Evolutionary conservation across 2,797 vertebrate species (phyloP), one percentile per base, ranked within the genome.

Genomic region (Acestrorhynchus altus): DNA sequence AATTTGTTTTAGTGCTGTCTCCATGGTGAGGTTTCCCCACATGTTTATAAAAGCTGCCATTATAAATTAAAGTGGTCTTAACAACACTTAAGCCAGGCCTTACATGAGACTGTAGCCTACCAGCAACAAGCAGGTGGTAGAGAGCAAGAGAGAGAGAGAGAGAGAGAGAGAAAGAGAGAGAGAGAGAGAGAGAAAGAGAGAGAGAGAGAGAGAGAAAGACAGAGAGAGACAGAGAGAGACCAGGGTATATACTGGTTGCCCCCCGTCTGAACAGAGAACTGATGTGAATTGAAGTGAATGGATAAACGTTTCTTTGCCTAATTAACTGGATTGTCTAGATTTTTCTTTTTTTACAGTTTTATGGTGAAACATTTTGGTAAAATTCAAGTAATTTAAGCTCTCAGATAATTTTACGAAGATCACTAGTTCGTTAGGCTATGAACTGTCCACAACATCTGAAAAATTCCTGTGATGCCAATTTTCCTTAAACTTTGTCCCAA

Each of bases 1-100:
- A 92, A 89, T 91, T 90, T 96, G 94, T 96, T 96, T 96, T 93
- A 87, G 81, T 86, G 61, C 57, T 40, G 93, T 97, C 90, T 90
- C 94, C 94, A 96, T 96, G 94, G 95, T 75, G 90, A 92, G 89
- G 88, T 86, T 92, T 85, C 83, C 86, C 91, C 87, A 89, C 87
- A 87, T 94, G 94, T 94, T 95, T 94, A 94, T 88, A 93, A 89
- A 89, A 90, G 86, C 90, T 90, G 91, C 89, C 86, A 82, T 93
- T 92, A 92, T 94, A 94, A 94, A 94, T 94, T 93, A 92, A 92
- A 92, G 88, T 75, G 87, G 91, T 90, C 90, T 91, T 91, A 93
- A 94, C 93, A 94, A 93, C 90, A 91, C 91, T 94, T 92, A 90
- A 91, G 87, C 81, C 80, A 82, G 86, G 86, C 88, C 81, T 85